Base-by-base conservation (phyloP, 2,888 invertebrate genomes). In the Anagyrus pseudococci region DNA sequence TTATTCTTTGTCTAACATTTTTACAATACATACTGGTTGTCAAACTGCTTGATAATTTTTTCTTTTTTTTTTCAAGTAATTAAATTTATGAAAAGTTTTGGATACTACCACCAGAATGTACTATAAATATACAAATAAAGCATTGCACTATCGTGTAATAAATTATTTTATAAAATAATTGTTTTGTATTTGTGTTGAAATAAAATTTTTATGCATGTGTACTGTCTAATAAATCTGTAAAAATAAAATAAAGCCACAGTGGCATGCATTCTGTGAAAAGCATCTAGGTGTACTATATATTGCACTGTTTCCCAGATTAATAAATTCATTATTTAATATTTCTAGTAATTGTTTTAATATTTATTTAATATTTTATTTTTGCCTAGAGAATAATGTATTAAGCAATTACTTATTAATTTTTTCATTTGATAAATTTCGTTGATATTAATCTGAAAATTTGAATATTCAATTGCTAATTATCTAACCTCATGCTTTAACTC, bases 51-150 rank as follows among this genome's bases (percentile, higher is more conserved):
- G 15, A 37, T n/a, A 23, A 41, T 19, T n/a, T 6, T 37, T 43
- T 57, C 17, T 29, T 26, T 26, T 40, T 10, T n/a, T 43, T 17
- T 40, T n/a, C 44, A 23, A 26, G 44, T 46, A 13, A 4, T 8
- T 6, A 22, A 15, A 15, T 22, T 41, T 23, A 33, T 17, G 8
- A 53, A 8, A 25, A 26, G 23, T 40, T 48, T n/a, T n/a, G n/a
- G n/a, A n/a, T n/a, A n/a, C n/a, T 40, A 44, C 59, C 47, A 53
- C 29, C 40, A 59, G 53, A 54, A 59, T 59, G 47, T 41, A 60
- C 17, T 15, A 15, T 20, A 37, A 44, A 10, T 25, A 17, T 26
- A 19, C 7, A 48, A 40, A n/a, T 33, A 13, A 20, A 44, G 50
- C 58, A 50, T 6, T 40, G n/a, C n/a, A 25, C 19, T 17, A 26